Conservation (phyloP, 2,888 invertebrate genomes). For the Drosophila recens region DNA sequence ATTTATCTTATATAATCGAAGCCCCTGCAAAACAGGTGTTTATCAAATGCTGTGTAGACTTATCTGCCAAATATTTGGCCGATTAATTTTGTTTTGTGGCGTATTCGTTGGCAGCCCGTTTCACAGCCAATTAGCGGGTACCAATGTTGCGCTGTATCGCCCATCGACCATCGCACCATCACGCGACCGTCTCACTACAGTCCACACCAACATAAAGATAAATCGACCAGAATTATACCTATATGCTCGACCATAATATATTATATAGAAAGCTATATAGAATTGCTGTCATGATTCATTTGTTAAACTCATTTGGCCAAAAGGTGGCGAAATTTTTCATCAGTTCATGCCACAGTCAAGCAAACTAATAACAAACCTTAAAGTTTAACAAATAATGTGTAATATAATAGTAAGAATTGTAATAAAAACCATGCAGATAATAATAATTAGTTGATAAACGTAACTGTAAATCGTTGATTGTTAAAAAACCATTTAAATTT, state of each 20-base stretch:
- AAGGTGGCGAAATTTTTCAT: slow-evolving; percentile 61
- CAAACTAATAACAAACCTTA: background rate
- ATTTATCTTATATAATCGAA: slow-evolving; percentile 21
- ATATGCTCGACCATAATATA: slow-evolving; percentile 24
- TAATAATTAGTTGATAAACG: background rate
- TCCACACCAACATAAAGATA: slow-evolving; percentile 30
- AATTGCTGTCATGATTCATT: slow-evolving; percentile 59
- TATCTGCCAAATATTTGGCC: slow-evolving; percentile 63
- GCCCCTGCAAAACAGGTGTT: slow-evolving; percentile 52
- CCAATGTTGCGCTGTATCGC: slow-evolving; percentile 25
- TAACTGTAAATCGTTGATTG: background rate
- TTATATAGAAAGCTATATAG: slow-evolving; percentile 42
- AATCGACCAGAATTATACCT: slow-evolving; percentile 30
- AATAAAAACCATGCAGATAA: background rate
- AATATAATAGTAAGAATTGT: background rate
- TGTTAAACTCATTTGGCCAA: slow-evolving; percentile 53
- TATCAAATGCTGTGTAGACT: slow-evolving; percentile 58
- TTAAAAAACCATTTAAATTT: background rate
- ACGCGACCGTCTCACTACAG: slow-evolving; percentile 45
- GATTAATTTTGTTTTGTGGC: slow-evolving; percentile 62
- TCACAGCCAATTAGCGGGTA: slow-evolving; percentile 59
- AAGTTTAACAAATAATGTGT: too few relatives aligned
- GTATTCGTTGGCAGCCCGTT: slow-evolving; percentile 58
- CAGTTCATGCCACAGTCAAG: slow-evolving; percentile 15
- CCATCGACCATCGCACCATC: slow-evolving; percentile 27